Evolutionary conservation across 2,113 vertebrate species (phyloP), one percentile per base, ranked within the genome.

Genomic region (Brienomyrus brachyistius): DNA sequence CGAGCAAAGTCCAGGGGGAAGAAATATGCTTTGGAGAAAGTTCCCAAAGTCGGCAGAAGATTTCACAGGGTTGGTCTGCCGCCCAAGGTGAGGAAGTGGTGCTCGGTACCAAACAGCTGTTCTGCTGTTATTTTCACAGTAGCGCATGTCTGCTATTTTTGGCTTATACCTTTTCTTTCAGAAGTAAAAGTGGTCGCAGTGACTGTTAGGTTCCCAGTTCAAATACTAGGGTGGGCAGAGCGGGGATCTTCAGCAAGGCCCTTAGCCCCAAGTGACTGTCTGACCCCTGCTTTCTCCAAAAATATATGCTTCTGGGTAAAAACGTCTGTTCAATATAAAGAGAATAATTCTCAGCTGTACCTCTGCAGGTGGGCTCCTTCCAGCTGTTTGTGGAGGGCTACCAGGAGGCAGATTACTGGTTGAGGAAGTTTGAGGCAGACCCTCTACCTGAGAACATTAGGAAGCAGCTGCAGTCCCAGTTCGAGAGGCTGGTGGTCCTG

Each of bases 21-120:
- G 94, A 99, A 98, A 93, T 99, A 99, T 4, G 98, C 98, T 91
- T 95, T 99, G 91, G 97, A 99, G 94, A 99, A 98, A 95, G 98
- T 99, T 90, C 98, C 98, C 90, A 98, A 97, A 95, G 98, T 99
- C 89, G 98, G 97, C 88, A 96, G 97, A 91, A 98, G 97, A 91
- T 99, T 99, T 94, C 98, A 99, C 94, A 95, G 98, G 90, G 97
- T 99, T 87, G 98, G 98, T 91, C 96, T 99, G 90, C 98, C 98
- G 93, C 98, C 98, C 23, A 99, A 99, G 98, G 98, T 99, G 95
- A 95, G 85, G 3, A 70, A 70, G 5, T 13, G 62, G 21, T 10
- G 85, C 17, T 54, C 21, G 27, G 1, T 62, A 7, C n/a, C 59
- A n/a, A 62, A 62, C 21, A 8, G 10, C 74, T 80, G 35, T 43